phyloP scores from a whole-genome alignment of 2,797 vertebrate species.

The Picus viridis region DNA sequence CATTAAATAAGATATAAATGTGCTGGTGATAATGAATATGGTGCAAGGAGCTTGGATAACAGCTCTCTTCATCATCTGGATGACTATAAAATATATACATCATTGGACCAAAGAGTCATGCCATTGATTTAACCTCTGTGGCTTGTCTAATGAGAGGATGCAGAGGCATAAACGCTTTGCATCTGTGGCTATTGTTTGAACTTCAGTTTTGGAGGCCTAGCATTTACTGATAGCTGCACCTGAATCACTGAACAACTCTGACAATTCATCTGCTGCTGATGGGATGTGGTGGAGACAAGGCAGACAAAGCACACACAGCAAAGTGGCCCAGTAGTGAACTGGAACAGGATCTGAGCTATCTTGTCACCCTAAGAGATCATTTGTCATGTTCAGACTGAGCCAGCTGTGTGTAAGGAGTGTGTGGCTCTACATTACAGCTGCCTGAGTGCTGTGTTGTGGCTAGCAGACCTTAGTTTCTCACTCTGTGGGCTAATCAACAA shows the following conservation, averaged over 20 bases:
- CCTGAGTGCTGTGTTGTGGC: fast-evolving
- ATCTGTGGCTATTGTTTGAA: background rate
- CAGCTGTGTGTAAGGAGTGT: background rate
- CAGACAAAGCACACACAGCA: background rate
- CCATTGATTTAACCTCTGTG: background rate
- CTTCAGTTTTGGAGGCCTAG: background rate
- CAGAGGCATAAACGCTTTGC: background rate
- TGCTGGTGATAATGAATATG: background rate
- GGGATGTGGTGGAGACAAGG: background rate
- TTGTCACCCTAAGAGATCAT: background rate
- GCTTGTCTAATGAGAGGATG: background rate
- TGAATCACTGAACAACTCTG: background rate
- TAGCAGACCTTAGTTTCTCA: background rate
- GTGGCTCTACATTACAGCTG: background rate
- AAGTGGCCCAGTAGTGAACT: background rate
- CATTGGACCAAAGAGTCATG: fast-evolving
- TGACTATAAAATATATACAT: background rate
- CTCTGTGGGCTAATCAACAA: background rate
- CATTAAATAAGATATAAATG: background rate
- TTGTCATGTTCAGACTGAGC: fast-evolving
- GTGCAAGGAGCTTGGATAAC: background rate
- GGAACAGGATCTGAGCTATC: background rate
- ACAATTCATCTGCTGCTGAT: background rate
- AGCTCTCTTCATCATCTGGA: background rate
- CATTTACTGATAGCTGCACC: background rate